Percentiles rank a stretch among this genome's conserved stretches.
Evolutionary conservation across 2,113 vertebrate species (phyloP).

Genomic region (Dicentrarchus labrax): DNA sequence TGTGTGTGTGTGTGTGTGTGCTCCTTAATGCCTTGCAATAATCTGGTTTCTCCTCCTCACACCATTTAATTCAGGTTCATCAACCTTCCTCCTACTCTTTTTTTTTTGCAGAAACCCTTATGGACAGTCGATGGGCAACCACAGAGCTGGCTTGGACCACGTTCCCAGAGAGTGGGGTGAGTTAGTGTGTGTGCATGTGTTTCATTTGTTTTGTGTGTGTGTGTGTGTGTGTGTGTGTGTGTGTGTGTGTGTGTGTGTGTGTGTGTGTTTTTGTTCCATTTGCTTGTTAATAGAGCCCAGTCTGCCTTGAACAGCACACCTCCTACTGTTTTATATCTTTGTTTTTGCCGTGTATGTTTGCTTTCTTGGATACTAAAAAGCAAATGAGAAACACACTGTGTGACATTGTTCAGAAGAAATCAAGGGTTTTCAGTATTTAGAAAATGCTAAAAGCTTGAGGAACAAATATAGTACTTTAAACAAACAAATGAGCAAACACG

Average conservation of each 20-base stretch:
- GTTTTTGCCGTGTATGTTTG: slow-evolving; percentile 76
- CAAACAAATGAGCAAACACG: slow-evolving; percentile 34
- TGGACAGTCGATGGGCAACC: slow-evolving; percentile 98
- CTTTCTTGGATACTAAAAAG: slow-evolving; percentile 67
- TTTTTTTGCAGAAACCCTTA: slow-evolving; percentile 92
- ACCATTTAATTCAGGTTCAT: slow-evolving; percentile 49
- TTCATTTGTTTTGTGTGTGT: slow-evolving; percentile 21
- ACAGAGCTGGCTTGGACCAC: slow-evolving; percentile 98
- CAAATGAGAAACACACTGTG: slow-evolving; percentile 70
- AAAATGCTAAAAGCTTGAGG: slow-evolving; percentile 10
- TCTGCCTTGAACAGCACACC: slow-evolving; percentile 71
- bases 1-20: slow-evolving; percentile 11
- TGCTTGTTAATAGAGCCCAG: slow-evolving; percentile 78
- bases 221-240: background rate
- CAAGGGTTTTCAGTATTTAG: slow-evolving; percentile 26
- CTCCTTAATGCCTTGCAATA: slow-evolving; percentile 51
- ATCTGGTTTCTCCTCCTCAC: slow-evolving; percentile 15
- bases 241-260: background rate
- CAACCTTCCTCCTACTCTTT: slow-evolving; percentile 66
- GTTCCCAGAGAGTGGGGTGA: slow-evolving; percentile 98
- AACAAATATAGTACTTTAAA: slow-evolving; percentile 27
- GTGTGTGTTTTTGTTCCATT: slow-evolving; percentile 77
- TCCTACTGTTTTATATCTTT: slow-evolving; percentile 82
- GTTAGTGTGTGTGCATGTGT: slow-evolving; percentile 71
- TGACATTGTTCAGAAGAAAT: slow-evolving; percentile 42